Evolutionary conservation across 1,140 invertebrate species (phyloP).

Genomic region (Macrotrachela quadricornifera): DNA sequence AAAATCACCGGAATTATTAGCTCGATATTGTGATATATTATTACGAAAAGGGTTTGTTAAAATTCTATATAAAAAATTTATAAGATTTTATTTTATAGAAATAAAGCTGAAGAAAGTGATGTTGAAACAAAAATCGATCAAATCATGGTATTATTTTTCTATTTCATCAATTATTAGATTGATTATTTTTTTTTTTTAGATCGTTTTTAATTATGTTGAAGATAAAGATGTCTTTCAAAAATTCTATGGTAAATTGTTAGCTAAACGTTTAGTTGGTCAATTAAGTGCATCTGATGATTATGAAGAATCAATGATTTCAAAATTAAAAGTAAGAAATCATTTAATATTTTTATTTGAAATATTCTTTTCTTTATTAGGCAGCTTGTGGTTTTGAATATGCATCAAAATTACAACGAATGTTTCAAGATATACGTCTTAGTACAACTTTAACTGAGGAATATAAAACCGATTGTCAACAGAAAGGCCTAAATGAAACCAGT

Average conservation of each 20-base stretch:
- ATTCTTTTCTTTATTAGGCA: constrained; percentile 35
- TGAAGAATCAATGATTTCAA: constrained; percentile 97
- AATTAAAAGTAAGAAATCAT: constrained; percentile 47
- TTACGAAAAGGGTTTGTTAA: constrained; percentile 64
- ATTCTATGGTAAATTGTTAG: constrained; percentile 96
- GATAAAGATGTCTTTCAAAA: constrained; percentile 99
- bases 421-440: constrained; percentile 87
- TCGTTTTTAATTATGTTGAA: constrained; percentile 83
- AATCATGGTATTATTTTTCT: constrained; percentile 56
- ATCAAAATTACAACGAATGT: constrained; percentile 93
- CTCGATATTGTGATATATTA: constrained; percentile 88
- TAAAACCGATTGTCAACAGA: constrained; percentile 21
- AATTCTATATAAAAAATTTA: background rate
- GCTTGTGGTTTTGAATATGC: constrained; percentile 99
- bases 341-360: background rate
- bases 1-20: constrained; percentile 84
- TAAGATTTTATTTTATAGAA: constrained; percentile 8
- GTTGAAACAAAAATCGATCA: constrained; percentile 93
- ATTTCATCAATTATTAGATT: no score
- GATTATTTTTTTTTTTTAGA: background rate
- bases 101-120: constrained; percentile 39
- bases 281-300: constrained; percentile 96
- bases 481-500: no score
- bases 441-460: constrained; percentile 91
- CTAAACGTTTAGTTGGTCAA: constrained; percentile 82